Conservation (phyloP, 2,888 invertebrate genomes). For the Bhutanitis thaidina region DNA sequence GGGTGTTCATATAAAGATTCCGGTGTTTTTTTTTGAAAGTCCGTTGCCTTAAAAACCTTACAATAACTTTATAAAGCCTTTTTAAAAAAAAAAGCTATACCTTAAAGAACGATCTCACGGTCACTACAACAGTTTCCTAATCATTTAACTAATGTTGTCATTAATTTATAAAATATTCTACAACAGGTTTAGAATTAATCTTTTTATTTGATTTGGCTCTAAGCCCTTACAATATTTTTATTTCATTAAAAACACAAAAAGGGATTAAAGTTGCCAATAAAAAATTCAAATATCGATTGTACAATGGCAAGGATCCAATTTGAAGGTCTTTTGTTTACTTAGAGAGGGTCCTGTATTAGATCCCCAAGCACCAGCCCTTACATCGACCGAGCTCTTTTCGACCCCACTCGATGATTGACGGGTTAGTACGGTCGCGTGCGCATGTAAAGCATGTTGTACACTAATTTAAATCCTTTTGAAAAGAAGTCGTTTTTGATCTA, state of each 20-base stretch:
- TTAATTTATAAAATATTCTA: not conserved
- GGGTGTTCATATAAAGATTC: too few relatives aligned
- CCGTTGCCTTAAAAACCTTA: too few relatives aligned
- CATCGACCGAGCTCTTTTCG: not conserved
- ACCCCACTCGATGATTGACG: slow-evolving; percentile 18
- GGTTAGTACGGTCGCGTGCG: slow-evolving; percentile 17
- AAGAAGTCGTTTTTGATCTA: too few relatives aligned
- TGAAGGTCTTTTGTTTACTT: slow-evolving; percentile 13
- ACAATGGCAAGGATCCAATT: slow-evolving; percentile 14
- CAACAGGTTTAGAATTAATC: not conserved
- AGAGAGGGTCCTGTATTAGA: slow-evolving; percentile 4
- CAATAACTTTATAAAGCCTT: too few relatives aligned
- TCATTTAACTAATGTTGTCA: not conserved
- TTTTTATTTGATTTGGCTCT: slow-evolving; percentile 3
- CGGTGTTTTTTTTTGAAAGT: too few relatives aligned
- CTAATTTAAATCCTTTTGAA: not conserved
- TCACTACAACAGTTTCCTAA: too few relatives aligned
- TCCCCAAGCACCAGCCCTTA: slow-evolving; percentile 9
- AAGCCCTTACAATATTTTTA: slow-evolving; percentile 5
- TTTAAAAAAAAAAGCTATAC: too few relatives aligned
- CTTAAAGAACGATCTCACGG: too few relatives aligned
- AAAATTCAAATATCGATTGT: slow-evolving; percentile 21
- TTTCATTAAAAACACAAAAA: slow-evolving; percentile 12
- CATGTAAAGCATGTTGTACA: slow-evolving; percentile 4
- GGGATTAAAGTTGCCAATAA: slow-evolving; percentile 17